Evolutionary conservation across 1,140 invertebrate genomes (phyloP).

Genomic region (Maniola jurtina): DNA sequence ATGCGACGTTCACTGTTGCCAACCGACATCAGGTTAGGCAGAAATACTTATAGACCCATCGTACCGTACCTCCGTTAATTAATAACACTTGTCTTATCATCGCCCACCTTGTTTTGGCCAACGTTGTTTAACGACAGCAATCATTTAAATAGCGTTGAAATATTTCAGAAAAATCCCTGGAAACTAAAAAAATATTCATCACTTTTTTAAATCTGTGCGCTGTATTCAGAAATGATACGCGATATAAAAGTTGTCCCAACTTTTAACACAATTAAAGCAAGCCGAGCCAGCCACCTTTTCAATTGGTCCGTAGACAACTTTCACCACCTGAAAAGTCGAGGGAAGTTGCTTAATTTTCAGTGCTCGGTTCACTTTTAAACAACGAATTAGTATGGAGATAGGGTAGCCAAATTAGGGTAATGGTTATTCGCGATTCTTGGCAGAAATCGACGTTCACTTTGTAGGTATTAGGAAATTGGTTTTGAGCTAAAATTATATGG

Average conservation of each 20-base stretch:
- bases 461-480: slow-evolving; percentile 8
- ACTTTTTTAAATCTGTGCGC: not conserved
- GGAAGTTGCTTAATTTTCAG: slow-evolving; percentile 8
- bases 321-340: slow-evolving; percentile 8
- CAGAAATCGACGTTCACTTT: slow-evolving; percentile 10
- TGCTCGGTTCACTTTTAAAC: slow-evolving; percentile 10
- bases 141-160: too few species aligned
- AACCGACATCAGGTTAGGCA: too few species aligned
- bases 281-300: slow-evolving; percentile 5
- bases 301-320: slow-evolving; percentile 8
- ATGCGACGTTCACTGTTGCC: too few species aligned
- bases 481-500: slow-evolving; percentile 3
- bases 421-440: slow-evolving; percentile 3
- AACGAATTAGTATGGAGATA: slow-evolving; percentile 15
- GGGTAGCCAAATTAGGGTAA: slow-evolving; percentile 9
- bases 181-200: not conserved
- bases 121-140: too few species aligned
- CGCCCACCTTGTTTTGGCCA: too few species aligned
- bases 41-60: too few species aligned
- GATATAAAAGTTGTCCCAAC: not conserved
- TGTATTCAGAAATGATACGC: not conserved
- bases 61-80: too few species aligned
- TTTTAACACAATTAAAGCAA: slow-evolving; percentile 5
- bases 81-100: too few species aligned
- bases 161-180: too few species aligned